Percentiles rank a stretch among this genome's conserved stretches.
These are phyloP conservation scores for Dexiosoma caninum DNA, from an alignment of 2,888 invertebrate genomes.

Conservation along the genomic window DNA sequence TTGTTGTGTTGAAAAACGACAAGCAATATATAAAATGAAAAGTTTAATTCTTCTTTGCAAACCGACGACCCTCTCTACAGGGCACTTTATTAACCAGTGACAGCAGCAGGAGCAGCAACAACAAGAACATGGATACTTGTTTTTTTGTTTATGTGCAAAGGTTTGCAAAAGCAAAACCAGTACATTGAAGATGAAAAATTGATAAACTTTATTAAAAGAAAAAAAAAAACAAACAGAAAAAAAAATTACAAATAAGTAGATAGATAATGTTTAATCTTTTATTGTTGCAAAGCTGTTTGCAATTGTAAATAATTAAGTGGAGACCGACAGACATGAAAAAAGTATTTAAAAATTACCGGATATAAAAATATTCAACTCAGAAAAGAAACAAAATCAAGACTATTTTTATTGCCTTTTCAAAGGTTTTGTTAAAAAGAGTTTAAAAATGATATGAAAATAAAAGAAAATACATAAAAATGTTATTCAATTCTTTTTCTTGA, in stretches of 20 bases:
- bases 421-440: background rate
- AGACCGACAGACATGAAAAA: background rate
- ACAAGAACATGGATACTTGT: conserved; percentile 14
- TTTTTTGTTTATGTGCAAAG: conserved; percentile 14
- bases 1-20: conserved; percentile 5
- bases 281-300: background rate
- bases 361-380: background rate
- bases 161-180: conserved; percentile 1
- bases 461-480: background rate
- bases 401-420: background rate
- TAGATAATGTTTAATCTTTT: conserved; percentile 10
- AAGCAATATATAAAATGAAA: conserved; percentile 9
- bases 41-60: conserved; percentile 22
- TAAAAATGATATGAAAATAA: background rate
- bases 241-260: conserved; percentile 9
- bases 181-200: conserved; percentile 27
- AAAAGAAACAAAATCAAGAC: background rate
- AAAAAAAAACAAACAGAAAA: conserved; percentile 32
- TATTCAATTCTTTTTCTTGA: too few relatives aligned
- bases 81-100: background rate
- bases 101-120: background rate
- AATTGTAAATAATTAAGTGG: background rate
- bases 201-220: background rate
- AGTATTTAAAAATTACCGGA: background rate
- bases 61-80: background rate